These are phyloP conservation scores for Philotrypesis tridentata DNA, from an alignment of 1,140 invertebrate species.

Conservation along the genomic window DNA sequence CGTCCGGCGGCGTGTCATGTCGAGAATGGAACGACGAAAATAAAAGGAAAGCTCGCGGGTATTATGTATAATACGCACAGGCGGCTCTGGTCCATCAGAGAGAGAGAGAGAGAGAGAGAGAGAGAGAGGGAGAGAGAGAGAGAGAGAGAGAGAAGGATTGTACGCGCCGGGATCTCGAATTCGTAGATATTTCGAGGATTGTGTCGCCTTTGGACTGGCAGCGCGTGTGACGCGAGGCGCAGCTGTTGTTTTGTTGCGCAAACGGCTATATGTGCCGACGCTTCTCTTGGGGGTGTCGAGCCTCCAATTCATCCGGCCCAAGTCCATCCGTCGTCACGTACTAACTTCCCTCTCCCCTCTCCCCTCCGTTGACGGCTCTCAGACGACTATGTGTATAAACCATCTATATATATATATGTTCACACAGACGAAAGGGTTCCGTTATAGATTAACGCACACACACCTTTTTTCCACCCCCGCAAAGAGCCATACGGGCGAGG, in stretches of 20 bases:
- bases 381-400: neutral
- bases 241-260: slow-evolving; percentile 73
- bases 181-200: slow-evolving; percentile 63
- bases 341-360: neutral
- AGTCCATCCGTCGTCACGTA: slow-evolving; percentile 57
- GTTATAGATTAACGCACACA: slow-evolving; percentile 17
- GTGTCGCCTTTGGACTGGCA: slow-evolving; percentile 18
- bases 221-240: slow-evolving; percentile 46
- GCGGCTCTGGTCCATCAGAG: slow-evolving; percentile 2
- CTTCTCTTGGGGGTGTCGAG: slow-evolving; percentile 60
- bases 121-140: slow-evolving; percentile 10
- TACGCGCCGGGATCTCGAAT: neutral
- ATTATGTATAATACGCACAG: neutral
- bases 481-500: neutral
- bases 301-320: slow-evolving; percentile 56
- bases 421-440: neutral
- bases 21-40: slow-evolving; percentile 10
- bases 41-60: neutral
- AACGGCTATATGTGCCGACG: slow-evolving; percentile 46
- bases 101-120: slow-evolving; percentile 2
- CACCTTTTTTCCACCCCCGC: slow-evolving; percentile 29
- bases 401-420: neutral
- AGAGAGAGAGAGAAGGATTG: slow-evolving; percentile 32
- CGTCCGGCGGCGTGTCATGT: slow-evolving; percentile 61
- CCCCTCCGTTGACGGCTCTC: slow-evolving; percentile 13